These are phyloP conservation scores for Gallinago paraguaiae DNA, from an alignment of 2,113 vertebrate genomes.

Conservation along the genomic window DNA sequence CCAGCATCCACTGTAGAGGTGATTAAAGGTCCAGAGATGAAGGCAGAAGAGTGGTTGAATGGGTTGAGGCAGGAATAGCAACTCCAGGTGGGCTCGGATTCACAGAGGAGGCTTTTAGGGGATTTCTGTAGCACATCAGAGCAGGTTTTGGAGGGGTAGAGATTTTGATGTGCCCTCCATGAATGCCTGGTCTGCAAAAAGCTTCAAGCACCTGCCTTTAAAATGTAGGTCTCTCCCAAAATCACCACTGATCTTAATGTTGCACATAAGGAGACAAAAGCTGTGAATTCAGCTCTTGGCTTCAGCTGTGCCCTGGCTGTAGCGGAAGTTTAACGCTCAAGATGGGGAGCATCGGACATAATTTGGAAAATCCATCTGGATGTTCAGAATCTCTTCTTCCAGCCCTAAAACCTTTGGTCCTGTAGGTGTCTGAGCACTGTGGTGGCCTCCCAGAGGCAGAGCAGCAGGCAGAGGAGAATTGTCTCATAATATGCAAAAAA, in stretches of 20 bases:
- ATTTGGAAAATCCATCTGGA: not conserved
- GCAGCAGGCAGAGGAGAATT: not conserved
- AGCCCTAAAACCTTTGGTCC: not conserved
- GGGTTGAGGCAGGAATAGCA: not conserved
- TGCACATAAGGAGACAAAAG: not conserved
- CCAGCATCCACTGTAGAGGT: not conserved
- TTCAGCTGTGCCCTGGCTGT: not conserved
- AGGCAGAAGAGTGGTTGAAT: not conserved
- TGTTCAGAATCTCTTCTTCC: not conserved
- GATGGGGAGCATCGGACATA: accelerated
- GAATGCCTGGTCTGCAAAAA: not conserved
- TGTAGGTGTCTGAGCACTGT: not conserved
- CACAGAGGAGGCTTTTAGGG: not conserved
- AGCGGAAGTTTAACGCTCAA: not conserved
- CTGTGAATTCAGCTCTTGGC: not conserved
- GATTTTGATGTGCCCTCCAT: not conserved
- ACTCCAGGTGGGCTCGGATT: not conserved
- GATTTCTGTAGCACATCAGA: not conserved
- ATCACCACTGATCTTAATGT: not conserved
- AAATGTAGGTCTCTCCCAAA: not conserved
- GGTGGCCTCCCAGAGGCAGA: not conserved
- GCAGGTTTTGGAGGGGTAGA: not conserved
- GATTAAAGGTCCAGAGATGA: conserved; percentile 3
- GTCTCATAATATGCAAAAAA: not conserved
- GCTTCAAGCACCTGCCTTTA: not conserved